Percentiles rank a stretch among this genome's conserved stretches.
These are phyloP conservation scores for Polymixis flavicincta DNA, from an alignment of 2,888 invertebrate species.

Conservation along the genomic window DNA sequence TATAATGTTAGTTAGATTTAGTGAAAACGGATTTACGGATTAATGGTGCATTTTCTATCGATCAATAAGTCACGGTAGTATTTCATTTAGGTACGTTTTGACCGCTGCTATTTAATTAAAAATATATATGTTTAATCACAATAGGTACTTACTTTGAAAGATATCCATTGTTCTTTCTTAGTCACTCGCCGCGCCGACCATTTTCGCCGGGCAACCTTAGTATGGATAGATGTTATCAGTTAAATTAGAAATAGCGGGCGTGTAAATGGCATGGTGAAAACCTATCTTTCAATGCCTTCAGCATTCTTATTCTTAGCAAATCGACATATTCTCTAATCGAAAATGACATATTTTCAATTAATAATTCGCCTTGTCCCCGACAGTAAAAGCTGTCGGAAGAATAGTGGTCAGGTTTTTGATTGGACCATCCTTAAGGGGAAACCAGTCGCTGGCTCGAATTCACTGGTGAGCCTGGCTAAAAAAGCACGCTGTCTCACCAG, in stretches of 20 bases:
- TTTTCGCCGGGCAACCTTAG: not conserved
- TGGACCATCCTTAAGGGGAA: too few species aligned
- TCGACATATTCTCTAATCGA: too few species aligned
- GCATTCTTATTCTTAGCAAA: too few species aligned
- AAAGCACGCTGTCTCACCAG: too few species aligned
- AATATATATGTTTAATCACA: slow-evolving; percentile 20
- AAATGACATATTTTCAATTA: too few species aligned
- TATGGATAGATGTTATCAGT: not conserved
- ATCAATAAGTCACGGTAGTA: not conserved
- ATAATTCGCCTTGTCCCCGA: too few species aligned
- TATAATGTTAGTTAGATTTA: too few species aligned
- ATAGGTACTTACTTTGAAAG: slow-evolving; percentile 20
- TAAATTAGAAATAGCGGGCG: not conserved
- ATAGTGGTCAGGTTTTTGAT: too few species aligned
- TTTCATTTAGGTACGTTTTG: not conserved
- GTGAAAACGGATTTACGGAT: not conserved
- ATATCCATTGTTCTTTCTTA: slow-evolving; percentile 33
- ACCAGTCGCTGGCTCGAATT: too few species aligned
- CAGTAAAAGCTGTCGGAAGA: too few species aligned
- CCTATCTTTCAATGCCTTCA: not conserved
- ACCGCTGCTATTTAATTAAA: slow-evolving; percentile 16
- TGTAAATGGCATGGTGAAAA: not conserved
- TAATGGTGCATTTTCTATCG: not conserved
- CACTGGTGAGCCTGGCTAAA: too few species aligned
- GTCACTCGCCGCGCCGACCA: not conserved